Percentiles rank a stretch among this genome's conserved stretches.
phyloP scores from a whole-genome alignment of 2,888 invertebrate genomes.

The Chaitophorus viminalis region DNA sequence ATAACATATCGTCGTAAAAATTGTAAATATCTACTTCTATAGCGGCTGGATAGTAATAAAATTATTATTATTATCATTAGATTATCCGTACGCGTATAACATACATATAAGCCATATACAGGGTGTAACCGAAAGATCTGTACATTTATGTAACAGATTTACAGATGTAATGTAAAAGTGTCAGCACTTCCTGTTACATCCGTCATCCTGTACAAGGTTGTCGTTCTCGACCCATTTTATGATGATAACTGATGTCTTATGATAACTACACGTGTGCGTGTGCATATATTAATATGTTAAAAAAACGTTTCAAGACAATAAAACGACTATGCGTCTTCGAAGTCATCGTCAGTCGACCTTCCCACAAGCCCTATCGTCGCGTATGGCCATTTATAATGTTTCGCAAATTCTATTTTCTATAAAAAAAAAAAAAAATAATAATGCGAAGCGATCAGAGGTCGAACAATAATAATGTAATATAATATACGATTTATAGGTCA shows the following conservation, averaged over 20 bases:
- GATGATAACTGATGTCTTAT: background rate
- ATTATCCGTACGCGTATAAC: too few species aligned
- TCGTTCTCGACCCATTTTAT: too few species aligned
- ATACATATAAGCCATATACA: too few species aligned
- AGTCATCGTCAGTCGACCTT: conserved; percentile 9
- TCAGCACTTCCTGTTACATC: too few species aligned
- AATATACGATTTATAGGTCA: conserved; percentile 12
- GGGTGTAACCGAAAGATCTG: too few species aligned
- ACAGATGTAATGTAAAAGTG: too few species aligned
- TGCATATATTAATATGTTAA: background rate
- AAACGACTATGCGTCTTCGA: background rate
- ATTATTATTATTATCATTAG: too few species aligned
- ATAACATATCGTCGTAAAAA: too few species aligned
- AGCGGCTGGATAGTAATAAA: too few species aligned
- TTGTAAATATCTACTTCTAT: too few species aligned
- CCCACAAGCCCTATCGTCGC: conserved; percentile 21
- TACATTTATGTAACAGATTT: too few species aligned
- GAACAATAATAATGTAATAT: background rate
- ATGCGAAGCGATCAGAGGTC: conserved; percentile 23
- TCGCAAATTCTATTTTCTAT: background rate
- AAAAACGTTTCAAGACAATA: background rate
- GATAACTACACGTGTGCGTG: background rate
- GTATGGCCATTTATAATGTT: background rate
- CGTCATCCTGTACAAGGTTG: too few species aligned
- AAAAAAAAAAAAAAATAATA: background rate